phyloP scores from a whole-genome alignment of 2,888 invertebrate genomes.

The Andricus quercusramuli region DNA sequence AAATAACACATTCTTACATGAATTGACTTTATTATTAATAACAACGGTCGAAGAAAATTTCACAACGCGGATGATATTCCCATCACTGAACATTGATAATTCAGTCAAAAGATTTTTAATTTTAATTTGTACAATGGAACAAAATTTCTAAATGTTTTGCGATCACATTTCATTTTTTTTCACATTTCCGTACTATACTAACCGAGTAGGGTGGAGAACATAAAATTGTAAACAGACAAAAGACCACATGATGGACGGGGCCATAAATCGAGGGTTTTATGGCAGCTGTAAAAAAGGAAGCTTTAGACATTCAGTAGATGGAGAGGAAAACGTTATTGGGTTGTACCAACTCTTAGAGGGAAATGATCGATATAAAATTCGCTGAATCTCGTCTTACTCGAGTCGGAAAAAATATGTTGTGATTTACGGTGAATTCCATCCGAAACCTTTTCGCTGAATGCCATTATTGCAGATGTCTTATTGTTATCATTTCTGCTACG shows the following conservation, averaged over 20 bases:
- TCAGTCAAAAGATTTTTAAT: neutral
- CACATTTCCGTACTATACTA: neutral
- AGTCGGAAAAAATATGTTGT: neutral
- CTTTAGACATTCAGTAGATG: constrained; percentile 25
- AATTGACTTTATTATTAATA: no score
- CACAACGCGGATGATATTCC: no score
- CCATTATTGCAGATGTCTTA: neutral
- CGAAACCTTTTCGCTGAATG: neutral
- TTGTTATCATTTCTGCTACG: neutral
- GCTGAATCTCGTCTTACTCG: neutral
- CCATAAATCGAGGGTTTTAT: constrained; percentile 30
- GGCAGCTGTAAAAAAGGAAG: constrained; percentile 18
- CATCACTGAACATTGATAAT: no score
- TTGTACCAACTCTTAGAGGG: constrained; percentile 8
- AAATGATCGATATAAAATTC: constrained; percentile 30
- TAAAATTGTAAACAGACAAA: constrained; percentile 11
- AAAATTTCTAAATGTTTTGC: neutral
- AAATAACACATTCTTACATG: no score
- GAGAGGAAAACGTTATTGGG: constrained; percentile 25
- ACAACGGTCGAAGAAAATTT: no score
- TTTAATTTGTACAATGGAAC: neutral
- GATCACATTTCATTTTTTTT: neutral
- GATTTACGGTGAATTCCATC: neutral
- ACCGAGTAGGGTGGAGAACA: neutral
- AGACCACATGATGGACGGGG: neutral